phyloP scores from a whole-genome alignment of 2,797 vertebrate genomes.

The Myioborus miniatus region DNA sequence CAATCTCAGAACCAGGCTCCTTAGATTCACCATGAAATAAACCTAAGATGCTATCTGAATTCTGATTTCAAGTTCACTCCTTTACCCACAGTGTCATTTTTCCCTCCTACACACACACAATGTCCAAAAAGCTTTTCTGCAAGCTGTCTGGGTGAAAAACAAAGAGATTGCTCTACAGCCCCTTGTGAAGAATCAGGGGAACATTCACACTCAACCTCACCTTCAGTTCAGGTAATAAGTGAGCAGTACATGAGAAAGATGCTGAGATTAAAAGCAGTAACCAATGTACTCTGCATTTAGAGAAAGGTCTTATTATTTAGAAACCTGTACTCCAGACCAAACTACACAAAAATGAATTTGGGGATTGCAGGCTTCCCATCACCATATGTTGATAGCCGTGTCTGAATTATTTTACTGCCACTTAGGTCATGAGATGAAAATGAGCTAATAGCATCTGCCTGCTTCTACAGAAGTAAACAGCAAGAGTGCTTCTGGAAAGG shows the following conservation, averaged over 20 bases:
- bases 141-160: not conserved
- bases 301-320: not conserved
- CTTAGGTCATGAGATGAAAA: not conserved
- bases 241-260: not conserved
- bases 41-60: not conserved
- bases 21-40: not conserved
- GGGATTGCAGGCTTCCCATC: not conserved
- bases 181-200: not conserved
- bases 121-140: not conserved
- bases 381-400: not conserved
- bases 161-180: not conserved
- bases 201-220: not conserved
- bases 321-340: not conserved
- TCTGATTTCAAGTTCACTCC: not conserved
- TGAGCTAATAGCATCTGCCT: not conserved
- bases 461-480: not conserved
- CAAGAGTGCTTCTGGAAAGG: not conserved
- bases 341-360: not conserved
- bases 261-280: not conserved
- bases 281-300: not conserved
- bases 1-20: not conserved
- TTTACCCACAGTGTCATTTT: not conserved
- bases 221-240: not conserved
- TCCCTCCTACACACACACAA: not conserved
- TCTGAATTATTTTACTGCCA: not conserved